These are phyloP conservation scores for Drosophila busckii DNA, from an alignment of 1,140 invertebrate genomes.

Conservation along the genomic window DNA sequence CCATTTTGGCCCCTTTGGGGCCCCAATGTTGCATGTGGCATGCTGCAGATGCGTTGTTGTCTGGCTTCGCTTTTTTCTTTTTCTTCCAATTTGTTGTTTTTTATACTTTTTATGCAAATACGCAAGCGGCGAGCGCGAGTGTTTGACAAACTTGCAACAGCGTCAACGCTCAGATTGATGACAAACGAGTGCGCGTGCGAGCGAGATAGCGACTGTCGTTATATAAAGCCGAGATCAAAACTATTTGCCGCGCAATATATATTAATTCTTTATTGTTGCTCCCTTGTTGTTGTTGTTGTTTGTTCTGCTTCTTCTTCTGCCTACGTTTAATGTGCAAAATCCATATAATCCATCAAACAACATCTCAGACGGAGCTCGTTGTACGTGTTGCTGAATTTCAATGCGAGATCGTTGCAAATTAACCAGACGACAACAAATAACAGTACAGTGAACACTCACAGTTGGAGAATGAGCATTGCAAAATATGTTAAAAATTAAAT, in stretches of 20 bases:
- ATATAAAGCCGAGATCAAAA: constrained; percentile 41
- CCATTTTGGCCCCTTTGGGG: constrained; percentile 75
- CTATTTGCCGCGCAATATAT: constrained; percentile 53
- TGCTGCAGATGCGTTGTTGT: constrained; percentile 27
- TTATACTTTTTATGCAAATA: constrained; percentile 63
- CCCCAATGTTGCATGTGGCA: constrained; percentile 25
- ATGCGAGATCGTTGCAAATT: constrained; percentile 46
- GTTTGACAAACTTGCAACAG: constrained; percentile 59
- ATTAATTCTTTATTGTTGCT: too few relatives aligned
- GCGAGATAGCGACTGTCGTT: not conserved
- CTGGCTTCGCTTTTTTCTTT: not conserved
- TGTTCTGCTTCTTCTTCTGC: constrained; percentile 43
- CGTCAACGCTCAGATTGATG: constrained; percentile 60
- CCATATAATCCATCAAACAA: constrained; percentile 77
- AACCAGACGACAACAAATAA: not conserved
- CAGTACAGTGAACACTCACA: not conserved
- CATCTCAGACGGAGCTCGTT: constrained; percentile 60
- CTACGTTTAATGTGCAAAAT: constrained; percentile 71
- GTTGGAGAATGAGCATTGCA: too few relatives aligned
- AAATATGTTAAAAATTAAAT: too few relatives aligned
- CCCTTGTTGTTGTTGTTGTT: not conserved
- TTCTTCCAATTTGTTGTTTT: not conserved
- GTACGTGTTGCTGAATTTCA: constrained; percentile 71
- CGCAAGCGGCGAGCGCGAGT: constrained; percentile 17
- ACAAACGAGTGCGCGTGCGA: not conserved